A percentile compares a stretch with the other conserved stretches of the same genome.
phyloP scores from a whole-genome alignment of 1,140 invertebrate species.

The Drosophila aff. region DNA sequence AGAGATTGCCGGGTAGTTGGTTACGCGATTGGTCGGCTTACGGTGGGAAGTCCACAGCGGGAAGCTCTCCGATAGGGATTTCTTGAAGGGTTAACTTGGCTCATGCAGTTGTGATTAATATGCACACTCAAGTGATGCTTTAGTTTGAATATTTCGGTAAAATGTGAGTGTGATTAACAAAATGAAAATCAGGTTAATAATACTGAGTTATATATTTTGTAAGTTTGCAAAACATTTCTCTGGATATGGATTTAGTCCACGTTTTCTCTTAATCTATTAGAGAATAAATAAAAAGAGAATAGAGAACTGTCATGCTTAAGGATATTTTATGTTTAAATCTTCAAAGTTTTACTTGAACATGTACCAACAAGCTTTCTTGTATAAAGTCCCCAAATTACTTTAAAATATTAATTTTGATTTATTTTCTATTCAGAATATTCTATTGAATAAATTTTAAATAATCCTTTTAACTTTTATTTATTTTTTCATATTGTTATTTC shows the following conservation, averaged over 20 bases:
- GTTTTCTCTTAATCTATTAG: not conserved
- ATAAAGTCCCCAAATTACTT: no score
- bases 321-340: no score
- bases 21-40: conserved; percentile 21
- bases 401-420: no score
- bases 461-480: no score
- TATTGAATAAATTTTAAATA: no score
- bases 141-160: not conserved
- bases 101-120: not conserved
- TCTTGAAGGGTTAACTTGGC: conserved; percentile 8
- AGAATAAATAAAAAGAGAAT: not conserved
- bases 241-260: no score
- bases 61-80: conserved; percentile 7
- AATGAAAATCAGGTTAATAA: no score
- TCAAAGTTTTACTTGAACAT: no score
- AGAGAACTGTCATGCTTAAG: not conserved
- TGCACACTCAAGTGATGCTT: not conserved
- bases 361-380: no score
- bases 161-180: not conserved
- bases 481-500: no score
- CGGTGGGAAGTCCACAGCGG: conserved; percentile 6
- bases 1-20: conserved; percentile 37
- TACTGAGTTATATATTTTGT: no score
- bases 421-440: no score
- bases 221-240: not conserved